A percentile compares a stretch with the other conserved stretches of the same genome.
phyloP scores from a whole-genome alignment of 2,888 invertebrate genomes.

The Gortyna flavago region DNA sequence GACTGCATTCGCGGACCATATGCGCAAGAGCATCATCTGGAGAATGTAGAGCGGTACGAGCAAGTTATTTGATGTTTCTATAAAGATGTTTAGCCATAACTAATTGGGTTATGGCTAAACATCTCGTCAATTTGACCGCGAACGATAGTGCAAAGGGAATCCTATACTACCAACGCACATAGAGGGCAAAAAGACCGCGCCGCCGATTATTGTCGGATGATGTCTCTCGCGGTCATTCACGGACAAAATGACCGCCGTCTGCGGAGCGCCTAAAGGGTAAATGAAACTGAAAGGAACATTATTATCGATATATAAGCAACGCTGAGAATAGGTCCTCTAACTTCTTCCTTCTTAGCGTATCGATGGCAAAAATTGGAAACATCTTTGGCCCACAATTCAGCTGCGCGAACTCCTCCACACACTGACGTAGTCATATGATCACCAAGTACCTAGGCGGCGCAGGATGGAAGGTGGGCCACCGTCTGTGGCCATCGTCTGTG shows the following conservation, averaged over 20 bases:
- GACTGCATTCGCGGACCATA: constrained; percentile 72
- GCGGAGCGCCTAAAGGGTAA: no score
- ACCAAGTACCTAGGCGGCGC: not conserved
- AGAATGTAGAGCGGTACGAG: constrained; percentile 44
- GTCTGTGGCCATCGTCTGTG: not conserved
- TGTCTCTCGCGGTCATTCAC: no score
- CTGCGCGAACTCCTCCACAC: not conserved
- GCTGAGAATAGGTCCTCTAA: not conserved
- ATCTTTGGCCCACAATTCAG: not conserved
- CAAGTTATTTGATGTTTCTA: constrained; percentile 49
- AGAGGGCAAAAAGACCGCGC: no score
- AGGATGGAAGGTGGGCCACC: not conserved
- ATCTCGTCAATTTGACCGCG: no score
- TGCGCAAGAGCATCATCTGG: constrained; percentile 63
- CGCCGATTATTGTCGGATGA: no score
- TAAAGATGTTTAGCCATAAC: constrained; percentile 39
- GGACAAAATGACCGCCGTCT: no score
- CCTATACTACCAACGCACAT: no score
- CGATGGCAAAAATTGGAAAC: not conserved
- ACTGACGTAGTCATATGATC: not conserved
- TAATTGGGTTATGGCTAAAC: constrained; percentile 43
- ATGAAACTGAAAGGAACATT: not conserved
- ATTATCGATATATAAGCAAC: not conserved
- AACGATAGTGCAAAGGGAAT: no score
- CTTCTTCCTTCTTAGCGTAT: not conserved